These are phyloP conservation scores for Araneus ventricosus DNA, from an alignment of 1,140 invertebrate genomes.

Conservation along the genomic window DNA sequence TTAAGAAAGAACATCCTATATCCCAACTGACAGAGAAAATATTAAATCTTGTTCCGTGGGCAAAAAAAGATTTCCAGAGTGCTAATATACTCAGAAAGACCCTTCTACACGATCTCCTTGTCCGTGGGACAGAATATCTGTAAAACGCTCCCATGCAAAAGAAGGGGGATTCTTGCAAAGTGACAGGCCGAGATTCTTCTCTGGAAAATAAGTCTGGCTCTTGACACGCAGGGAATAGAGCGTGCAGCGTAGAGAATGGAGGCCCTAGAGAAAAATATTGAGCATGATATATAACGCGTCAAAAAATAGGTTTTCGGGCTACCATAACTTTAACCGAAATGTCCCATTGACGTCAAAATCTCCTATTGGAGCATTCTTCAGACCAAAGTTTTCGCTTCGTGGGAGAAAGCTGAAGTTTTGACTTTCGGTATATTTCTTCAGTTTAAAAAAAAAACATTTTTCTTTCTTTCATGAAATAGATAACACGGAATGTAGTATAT, in stretches of 20 bases:
- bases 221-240: neutral
- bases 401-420: neutral
- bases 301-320: slow-evolving; percentile 28
- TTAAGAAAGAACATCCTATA: too few relatives aligned
- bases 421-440: neutral
- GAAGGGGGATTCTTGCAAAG: neutral
- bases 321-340: slow-evolving; percentile 46
- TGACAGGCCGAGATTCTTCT: neutral
- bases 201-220: neutral
- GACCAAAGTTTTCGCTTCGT: neutral
- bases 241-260: neutral
- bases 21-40: too few relatives aligned
- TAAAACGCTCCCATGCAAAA: neutral
- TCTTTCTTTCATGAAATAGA: neutral
- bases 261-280: slow-evolving; percentile 10
- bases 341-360: slow-evolving; percentile 25
- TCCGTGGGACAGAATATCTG: neutral
- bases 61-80: neutral
- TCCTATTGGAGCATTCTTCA: slow-evolving; percentile 21
- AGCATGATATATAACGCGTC: slow-evolving; percentile 39
- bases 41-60: too few relatives aligned
- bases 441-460: neutral
- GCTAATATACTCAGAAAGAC: neutral
- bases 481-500: neutral
- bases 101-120: neutral